These are phyloP conservation scores for Calephelis nemesis DNA, from an alignment of 1,140 invertebrate genomes.

Conservation along the genomic window DNA sequence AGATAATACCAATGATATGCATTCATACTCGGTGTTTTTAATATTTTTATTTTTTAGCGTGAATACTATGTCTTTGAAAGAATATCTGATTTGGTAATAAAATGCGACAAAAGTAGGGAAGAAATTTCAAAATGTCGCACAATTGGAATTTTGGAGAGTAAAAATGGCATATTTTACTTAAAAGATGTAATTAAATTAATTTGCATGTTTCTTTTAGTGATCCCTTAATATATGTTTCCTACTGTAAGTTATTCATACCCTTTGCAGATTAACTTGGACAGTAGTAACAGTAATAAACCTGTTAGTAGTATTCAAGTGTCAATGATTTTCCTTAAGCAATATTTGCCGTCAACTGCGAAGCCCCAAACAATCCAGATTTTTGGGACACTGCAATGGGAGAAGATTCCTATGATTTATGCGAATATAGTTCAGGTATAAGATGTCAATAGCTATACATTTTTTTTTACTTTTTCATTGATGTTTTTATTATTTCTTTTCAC, in stretches of 20 bases:
- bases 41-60: slow-evolving; percentile 34
- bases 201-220: slow-evolving; percentile 6
- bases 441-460: too few species aligned
- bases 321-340: slow-evolving; percentile 42
- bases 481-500: too few species aligned
- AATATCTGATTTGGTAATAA: slow-evolving; percentile 37
- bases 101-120: slow-evolving; percentile 36
- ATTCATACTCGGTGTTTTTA: neutral
- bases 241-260: neutral
- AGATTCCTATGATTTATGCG: slow-evolving; percentile 52
- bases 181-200: slow-evolving; percentile 43
- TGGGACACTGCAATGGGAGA: slow-evolving; percentile 56
- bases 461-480: too few species aligned
- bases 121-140: slow-evolving; percentile 47
- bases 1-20: too few species aligned
- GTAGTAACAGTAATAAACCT: slow-evolving; percentile 3
- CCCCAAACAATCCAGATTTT: slow-evolving; percentile 58
- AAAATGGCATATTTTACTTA: slow-evolving; percentile 50
- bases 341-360: slow-evolving; percentile 38
- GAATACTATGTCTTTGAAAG: slow-evolving; percentile 46
- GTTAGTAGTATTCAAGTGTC: slow-evolving; percentile 39
- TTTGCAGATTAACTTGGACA: slow-evolving; percentile 37
- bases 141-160: slow-evolving; percentile 53
- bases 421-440: slow-evolving; percentile 51
- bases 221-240: neutral